Base-by-base conservation (phyloP, 2,113 vertebrate species). In the Alethe diademata region DNA sequence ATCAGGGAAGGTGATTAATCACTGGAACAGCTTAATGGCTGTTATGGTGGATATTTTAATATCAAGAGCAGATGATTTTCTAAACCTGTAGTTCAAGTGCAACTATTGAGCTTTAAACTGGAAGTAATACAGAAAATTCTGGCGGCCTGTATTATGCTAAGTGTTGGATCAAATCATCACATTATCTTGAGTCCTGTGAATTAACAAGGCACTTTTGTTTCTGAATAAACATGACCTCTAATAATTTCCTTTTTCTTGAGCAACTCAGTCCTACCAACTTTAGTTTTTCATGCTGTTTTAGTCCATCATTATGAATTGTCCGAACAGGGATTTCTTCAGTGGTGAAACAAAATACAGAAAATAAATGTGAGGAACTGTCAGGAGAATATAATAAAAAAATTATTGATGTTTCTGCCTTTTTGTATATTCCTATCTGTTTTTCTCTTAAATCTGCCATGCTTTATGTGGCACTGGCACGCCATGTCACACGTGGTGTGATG, bases 1-100 rank as follows among this genome's bases (percentile, higher is more conserved):
- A 93, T 94, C 86, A 87, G 76, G 69, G 47, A 91, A 87, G 65
- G 61, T 87, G 53, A 95, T 95, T 93, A 95, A 95, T 95, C 89
- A 95, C 50, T 67, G 70, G 57, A 92, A 91, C 65, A 85, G 51
- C 79, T 84, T 86, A 84, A 95, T 75, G 79, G 86, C 83, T 38
- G 3, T 80, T 81, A 42, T 16, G 80, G 79, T 86, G 80, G 80
- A 33, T 88, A 67, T 81, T 78, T 88, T 78, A 94, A 74, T 64
- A 86, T 48, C 1, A 5, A 92, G 86, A 86, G 42, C 2, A 1
- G 80, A 45, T 71, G 69, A 90, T 93, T 95, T 93, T 89, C 80
- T 58, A 64, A 90, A 90, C 48, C 79, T 95, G 64, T 26, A 80
- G 82, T 67, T 96, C 75, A 92, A 94, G 85, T 90, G 79, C 67